Evolutionary conservation across 2,113 vertebrate species (phyloP).

Genomic region (Poecilia latipinna): DNA sequence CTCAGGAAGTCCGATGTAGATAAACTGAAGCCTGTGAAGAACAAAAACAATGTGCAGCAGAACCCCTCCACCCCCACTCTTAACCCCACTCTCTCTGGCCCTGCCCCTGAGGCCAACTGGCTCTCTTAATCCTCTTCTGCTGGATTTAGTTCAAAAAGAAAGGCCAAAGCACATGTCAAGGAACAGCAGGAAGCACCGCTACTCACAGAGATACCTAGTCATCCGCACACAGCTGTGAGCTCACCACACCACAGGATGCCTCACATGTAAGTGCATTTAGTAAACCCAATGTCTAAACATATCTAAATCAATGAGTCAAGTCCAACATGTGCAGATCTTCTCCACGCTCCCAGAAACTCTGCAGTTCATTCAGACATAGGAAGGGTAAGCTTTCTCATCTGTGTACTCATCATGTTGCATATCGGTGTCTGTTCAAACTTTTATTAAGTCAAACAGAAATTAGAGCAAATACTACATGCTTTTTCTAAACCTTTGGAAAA

Average conservation of each 20-base stretch:
- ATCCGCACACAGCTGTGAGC: conserved; percentile 61
- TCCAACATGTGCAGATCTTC: conserved; percentile 47
- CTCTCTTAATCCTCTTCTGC: conserved; percentile 63
- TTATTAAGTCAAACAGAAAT: no score
- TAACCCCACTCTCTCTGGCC: conserved; percentile 6
- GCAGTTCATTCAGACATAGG: conserved; percentile 43
- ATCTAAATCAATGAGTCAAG: conserved; percentile 64
- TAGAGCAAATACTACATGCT: no score
- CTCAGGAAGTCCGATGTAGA: conserved; percentile 63
- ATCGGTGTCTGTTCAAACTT: neutral
- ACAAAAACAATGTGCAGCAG: conserved; percentile 49
- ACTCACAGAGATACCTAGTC: conserved; percentile 63
- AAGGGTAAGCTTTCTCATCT: conserved; percentile 50
- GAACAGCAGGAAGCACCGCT: conserved; percentile 58
- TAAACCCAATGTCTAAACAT: conserved; percentile 68
- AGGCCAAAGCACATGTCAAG: conserved; percentile 63
- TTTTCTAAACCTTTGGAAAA: no score
- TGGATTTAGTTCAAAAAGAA: conserved; percentile 65
- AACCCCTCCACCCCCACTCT: conserved; percentile 1
- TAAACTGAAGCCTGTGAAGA: conserved; percentile 33
- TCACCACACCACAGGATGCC: conserved; percentile 42
- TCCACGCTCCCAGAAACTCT: conserved; percentile 49
- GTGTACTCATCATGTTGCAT: neutral
- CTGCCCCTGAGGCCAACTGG: conserved; percentile 27
- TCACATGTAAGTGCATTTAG: conserved; percentile 58